A percentile compares a stretch with the other conserved stretches of the same genome.
Conservation (phyloP, 2,113 vertebrate genomes). For the Oryzias celebensis region DNA sequence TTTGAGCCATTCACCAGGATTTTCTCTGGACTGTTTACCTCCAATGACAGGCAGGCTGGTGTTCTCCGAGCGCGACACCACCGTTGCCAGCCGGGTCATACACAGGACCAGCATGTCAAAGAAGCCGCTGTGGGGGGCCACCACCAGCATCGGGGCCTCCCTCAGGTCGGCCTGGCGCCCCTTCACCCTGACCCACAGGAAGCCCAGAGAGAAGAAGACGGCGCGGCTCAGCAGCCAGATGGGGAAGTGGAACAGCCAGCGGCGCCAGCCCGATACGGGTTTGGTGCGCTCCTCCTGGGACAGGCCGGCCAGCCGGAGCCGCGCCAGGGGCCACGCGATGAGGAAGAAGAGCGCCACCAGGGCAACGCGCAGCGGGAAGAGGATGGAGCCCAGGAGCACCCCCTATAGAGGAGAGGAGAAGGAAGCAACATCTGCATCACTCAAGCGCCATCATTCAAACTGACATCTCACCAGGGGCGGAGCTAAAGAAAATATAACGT, state of each 20-base stretch:
- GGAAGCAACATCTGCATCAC: background rate
- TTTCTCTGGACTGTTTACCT: conserved; percentile 58
- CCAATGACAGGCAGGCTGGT: conserved; percentile 83
- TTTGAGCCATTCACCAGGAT: background rate
- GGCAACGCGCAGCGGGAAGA: conserved; percentile 80
- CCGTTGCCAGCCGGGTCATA: conserved; percentile 78
- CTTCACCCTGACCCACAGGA: conserved; percentile 82
- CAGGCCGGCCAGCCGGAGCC: conserved; percentile 80
- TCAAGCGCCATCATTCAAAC: no score
- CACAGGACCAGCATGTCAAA: conserved; percentile 85
- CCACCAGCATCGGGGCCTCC: conserved; percentile 85
- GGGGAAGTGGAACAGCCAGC: conserved; percentile 73
- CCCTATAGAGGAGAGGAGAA: conserved; percentile 64
- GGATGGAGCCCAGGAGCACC: conserved; percentile 76
- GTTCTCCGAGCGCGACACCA: conserved; percentile 88
- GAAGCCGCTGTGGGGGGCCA: conserved; percentile 87
- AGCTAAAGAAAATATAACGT: no score
- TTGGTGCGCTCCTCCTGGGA: conserved; percentile 72
- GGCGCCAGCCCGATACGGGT: conserved; percentile 81
- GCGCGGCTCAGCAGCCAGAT: conserved; percentile 79
- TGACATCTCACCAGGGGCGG: no score
- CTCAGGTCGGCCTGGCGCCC: conserved; percentile 79
- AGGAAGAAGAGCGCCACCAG: conserved; percentile 78
- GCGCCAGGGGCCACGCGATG: conserved; percentile 83
- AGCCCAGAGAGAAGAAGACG: conserved; percentile 83